Base-by-base conservation (phyloP, 1,140 invertebrate genomes). In the Pemphigus obesinymphae region DNA sequence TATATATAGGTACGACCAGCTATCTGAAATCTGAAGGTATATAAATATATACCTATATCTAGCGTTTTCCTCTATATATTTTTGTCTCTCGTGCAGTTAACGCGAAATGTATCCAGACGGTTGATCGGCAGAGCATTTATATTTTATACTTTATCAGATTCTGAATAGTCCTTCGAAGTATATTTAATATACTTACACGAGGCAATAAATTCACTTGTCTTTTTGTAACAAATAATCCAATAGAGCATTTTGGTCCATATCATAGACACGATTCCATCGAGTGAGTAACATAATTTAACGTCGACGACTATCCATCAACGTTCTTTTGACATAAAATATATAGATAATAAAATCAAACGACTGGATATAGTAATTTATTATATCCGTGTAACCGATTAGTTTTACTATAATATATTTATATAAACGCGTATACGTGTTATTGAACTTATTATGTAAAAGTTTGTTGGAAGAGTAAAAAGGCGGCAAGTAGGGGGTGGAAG, bases 201-300 rank as follows among this genome's bases (percentile, higher is more conserved):
- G 23, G 75, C 37, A 78, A 78, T 78, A 78, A 78, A 78, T 78
- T 78, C 37, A 43, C 50, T 58, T 78, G 50, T 58, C 53, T 40
- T 37, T 17, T 58, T 78, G 5, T n/a, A 58, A 26, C 75, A 34
- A 55, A 55, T 58, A 78, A 58, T 53, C 75, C 75, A 78, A 58
- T 58, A 43, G n/a, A n/a, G 75, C n/a, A 37, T 78, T 78, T 75
- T 34, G 50, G 50, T 75, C 45, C 31, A 26, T 78, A 61, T 55
- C 73, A 55, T 34, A 40, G 31, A 76, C 75, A 58, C 75, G 34
- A 78, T 78, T 78, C 48, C 53, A 78, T 58, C 26, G 48, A 78
- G 20, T 58, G 17, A 13, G 75, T 31, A 40, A 78, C 37, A 40
- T 78, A 78, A 55, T 37, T 78, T 78, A 55, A 75, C 43, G 23